Conservation (phyloP, 1,140 invertebrate genomes). For the Ectropis grisescens region DNA sequence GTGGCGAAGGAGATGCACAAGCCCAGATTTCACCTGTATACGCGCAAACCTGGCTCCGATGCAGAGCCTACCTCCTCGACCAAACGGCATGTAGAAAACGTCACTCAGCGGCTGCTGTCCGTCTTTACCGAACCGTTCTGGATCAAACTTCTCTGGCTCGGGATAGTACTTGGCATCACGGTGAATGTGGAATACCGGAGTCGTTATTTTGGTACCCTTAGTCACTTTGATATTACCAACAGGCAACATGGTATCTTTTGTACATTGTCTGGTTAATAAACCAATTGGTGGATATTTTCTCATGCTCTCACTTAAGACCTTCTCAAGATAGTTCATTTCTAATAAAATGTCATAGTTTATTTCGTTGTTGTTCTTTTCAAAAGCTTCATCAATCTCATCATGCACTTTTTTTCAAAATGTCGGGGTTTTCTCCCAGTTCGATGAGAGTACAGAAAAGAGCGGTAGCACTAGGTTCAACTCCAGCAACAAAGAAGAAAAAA, state of each 20-base stretch:
- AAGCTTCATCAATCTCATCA: slow-evolving; percentile 4
- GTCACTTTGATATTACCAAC: no score
- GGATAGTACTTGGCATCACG: no score
- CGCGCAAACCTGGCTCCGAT: no score
- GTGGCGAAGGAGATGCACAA: slow-evolving; percentile 64
- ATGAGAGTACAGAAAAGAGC: slow-evolving; percentile 1
- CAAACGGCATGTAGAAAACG: no score
- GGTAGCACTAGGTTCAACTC: slow-evolving; percentile 6
- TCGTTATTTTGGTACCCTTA: no score
- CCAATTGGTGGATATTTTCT: slow-evolving; percentile 7
- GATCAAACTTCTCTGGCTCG: no score
- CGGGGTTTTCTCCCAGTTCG: slow-evolving; percentile 3
- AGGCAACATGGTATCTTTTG: slow-evolving; percentile 1
- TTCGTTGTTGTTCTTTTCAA: no score
- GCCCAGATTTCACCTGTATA: slow-evolving; percentile 59
- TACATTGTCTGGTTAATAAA: slow-evolving; percentile 1
- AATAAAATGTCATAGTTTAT: slow-evolving; percentile 1
- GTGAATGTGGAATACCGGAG: no score
- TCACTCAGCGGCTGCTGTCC: slow-evolving; percentile 14
- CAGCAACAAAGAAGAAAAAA: no score
- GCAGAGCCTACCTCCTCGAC: no score
- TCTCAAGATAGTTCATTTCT: slow-evolving; percentile 7
- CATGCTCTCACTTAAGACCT: slow-evolving; percentile 2
- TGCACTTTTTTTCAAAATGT: slow-evolving; percentile 2
- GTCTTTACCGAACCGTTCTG: no score